Evolutionary conservation across 1,140 invertebrate genomes (phyloP), one percentile per base, ranked within the genome.

Genomic region (Nasonia vitripennis): DNA sequence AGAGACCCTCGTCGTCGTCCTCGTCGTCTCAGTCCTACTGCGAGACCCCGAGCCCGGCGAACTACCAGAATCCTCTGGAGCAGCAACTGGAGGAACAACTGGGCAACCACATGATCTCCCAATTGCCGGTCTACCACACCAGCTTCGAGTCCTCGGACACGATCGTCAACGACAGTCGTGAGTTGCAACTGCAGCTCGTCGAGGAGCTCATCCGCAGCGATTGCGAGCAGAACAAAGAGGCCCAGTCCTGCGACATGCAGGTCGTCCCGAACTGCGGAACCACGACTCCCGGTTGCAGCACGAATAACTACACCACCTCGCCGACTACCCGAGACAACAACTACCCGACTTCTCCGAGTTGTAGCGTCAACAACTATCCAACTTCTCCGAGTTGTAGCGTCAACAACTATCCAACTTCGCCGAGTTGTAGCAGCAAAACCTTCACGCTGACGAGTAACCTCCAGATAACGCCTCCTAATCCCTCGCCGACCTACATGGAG

Each of bases 1-100:
- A 88, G 45, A 67, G 84, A 11, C 78, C 87, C 1, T 91, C 89
- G 0, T 89, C 87, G 0, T 89, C 90, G 3, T 90, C 89, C 0
- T 91, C 91, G 0, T 91, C 91, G 3, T 89, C 85, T 68, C 88
- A 91, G 23, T 92, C 90, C 0, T 90, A 88, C 62, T 87, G 87
- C 9, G 89, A 91, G 10, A 89, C 89, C 0, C 84, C 87, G 0
- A 92, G 90, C 81, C 89, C 91, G 0, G 77, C 62, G 14, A 90
- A 88, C 34, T 89, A 88, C 41, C 87, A 88, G 10, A 79, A 75
- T 17, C 62, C 87, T 0, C 27, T 89, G 12, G 86, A 83, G 55
- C 86, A 74, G 1, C 88, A 45, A 41, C 20, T 78, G 5, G 89
- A 90, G 14, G 87, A 90, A n/a, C 87, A 86, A 37, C 78, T 91